These are phyloP conservation scores for Anser cygnoides DNA, from an alignment of 2,113 vertebrate genomes.

Conservation along the genomic window DNA sequence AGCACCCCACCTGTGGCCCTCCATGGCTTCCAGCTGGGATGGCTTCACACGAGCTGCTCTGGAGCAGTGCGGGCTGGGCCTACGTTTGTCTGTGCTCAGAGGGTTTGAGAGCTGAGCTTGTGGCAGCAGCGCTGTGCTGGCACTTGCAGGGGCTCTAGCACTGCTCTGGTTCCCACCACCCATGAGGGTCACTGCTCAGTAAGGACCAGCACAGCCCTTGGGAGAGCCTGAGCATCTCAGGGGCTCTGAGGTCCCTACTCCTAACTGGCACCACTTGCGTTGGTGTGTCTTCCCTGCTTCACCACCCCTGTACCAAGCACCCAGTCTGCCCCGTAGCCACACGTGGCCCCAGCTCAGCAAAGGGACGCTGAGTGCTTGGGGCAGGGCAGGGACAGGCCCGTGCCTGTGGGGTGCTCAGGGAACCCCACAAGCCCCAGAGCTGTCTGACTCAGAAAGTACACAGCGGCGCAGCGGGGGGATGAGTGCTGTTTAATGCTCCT, in stretches of 20 bases:
- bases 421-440: neutral
- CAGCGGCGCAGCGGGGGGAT: accelerated
- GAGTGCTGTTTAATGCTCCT: neutral
- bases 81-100: too few species aligned
- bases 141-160: neutral
- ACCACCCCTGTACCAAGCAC: neutral
- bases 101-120: neutral
- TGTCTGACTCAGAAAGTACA: neutral
- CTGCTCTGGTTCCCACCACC: neutral
- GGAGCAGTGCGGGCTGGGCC: neutral
- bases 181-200: neutral
- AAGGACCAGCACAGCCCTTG: neutral
- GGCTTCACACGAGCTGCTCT: accelerated
- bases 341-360: neutral
- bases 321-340: neutral
- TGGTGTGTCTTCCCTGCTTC: neutral
- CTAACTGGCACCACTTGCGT: neutral
- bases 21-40: neutral
- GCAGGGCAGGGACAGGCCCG: accelerated
- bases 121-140: neutral
- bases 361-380: neutral
- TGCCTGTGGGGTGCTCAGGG: neutral
- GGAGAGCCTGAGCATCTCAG: accelerated
- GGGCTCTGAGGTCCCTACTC: neutral
- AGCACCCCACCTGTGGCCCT: neutral